These are phyloP conservation scores for Heliangelus exortis DNA, from an alignment of 2,797 vertebrate species.

Conservation along the genomic window DNA sequence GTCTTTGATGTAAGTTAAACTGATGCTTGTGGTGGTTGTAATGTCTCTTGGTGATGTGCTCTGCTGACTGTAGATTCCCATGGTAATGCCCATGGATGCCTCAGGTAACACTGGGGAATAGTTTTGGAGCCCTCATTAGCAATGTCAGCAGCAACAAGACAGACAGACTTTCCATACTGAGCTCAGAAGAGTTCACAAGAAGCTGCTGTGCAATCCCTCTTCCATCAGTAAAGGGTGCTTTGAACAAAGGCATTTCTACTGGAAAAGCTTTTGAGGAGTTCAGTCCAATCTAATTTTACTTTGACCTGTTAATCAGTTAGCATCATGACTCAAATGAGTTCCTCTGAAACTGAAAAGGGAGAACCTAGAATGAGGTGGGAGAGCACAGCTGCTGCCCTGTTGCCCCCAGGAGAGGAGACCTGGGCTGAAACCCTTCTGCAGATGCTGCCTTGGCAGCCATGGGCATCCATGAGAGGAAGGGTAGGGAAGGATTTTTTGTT, in stretches of 20 bases:
- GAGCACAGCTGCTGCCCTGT: background rate
- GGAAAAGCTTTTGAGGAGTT: background rate
- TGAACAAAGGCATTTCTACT: background rate
- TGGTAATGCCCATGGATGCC: too few species aligned
- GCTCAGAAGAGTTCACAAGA: background rate
- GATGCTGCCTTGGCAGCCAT: background rate
- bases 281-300: background rate
- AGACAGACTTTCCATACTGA: rapidly evolving
- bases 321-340: background rate
- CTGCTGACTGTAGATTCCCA: background rate
- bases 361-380: background rate
- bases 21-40: background rate
- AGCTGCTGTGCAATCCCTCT: background rate
- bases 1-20: background rate
- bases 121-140: background rate
- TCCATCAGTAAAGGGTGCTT: background rate
- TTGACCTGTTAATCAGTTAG: background rate
- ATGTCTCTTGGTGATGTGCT: background rate
- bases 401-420: background rate
- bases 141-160: background rate
- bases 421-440: background rate
- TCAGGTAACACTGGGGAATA: background rate
- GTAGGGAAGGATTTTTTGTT: background rate
- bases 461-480: background rate
- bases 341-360: background rate